Base-by-base conservation (phyloP, 2,888 invertebrate genomes). In the Agonopterix heracliana region DNA sequence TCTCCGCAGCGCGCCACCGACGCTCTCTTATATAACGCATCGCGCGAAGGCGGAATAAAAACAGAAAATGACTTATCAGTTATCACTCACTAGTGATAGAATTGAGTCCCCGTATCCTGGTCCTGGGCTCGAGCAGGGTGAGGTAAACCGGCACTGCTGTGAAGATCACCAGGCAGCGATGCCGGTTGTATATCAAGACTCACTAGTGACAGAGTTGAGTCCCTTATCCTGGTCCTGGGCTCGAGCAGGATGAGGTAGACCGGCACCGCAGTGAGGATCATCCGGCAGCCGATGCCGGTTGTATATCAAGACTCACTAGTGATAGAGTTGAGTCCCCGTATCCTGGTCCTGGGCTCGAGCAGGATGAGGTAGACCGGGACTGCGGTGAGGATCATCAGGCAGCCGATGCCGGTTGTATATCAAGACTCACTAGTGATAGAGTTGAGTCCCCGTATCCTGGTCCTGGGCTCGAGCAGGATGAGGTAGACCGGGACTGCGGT, bases 151-250 rank as follows among this genome's bases (percentile, higher is more conserved):
- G 97, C 65, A 96, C 91, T 26, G 96, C 95, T 0, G 95, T 93
- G 34, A 95, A 85, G 67, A 97, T 97, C 95, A 97, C 97, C 47
- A 96, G 90, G 94, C 91, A 51, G 97, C 97, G 61, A 95, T 92
- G 54, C 96, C 96, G 35, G 97, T 97, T n/a, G n/a, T n/a, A n/a
- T n/a, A n/a, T n/a, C n/a, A n/a, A n/a, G n/a, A n/a, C n/a, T n/a
- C n/a, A n/a, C n/a, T n/a, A n/a, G n/a, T n/a, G n/a, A n/a, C 34
- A 0, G 61, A 53, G 42, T 70, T 62, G 47, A 83, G 74, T 8
- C 79, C 76, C 64, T 51, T 53, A 83, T 61, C 59, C 72, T 61
- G n/a, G 86, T 83, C 73, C 92, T 92, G 90, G 96, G 96, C 58
- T 93, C 91, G 61, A 97, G 91, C 65, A 95, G 95, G 13, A 95